Percentiles rank a stretch among this genome's conserved stretches.
These are phyloP conservation scores for Drosophila teissieri DNA, from an alignment of 1,140 invertebrate genomes.

Conservation along the genomic window DNA sequence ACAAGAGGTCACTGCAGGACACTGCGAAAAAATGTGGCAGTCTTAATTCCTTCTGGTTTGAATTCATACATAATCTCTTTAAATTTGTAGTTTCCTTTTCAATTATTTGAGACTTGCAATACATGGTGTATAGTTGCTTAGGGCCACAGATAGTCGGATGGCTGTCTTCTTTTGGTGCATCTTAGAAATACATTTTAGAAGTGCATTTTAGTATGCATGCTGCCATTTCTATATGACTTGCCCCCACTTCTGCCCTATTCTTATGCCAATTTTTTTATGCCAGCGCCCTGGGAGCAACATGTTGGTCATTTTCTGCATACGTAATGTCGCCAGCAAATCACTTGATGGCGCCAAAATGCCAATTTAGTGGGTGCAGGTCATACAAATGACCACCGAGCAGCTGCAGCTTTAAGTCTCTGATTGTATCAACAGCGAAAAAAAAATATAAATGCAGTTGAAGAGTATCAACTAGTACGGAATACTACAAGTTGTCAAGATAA, in stretches of 20 bases:
- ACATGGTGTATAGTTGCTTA: too few species aligned
- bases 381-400: neutral
- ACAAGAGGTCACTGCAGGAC: neutral
- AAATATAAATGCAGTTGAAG: too few species aligned
- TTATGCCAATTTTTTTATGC: slow-evolving; percentile 47
- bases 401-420: neutral
- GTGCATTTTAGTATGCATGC: slow-evolving; percentile 58
- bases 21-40: neutral
- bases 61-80: too few species aligned
- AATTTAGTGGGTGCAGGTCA: slow-evolving; percentile 30
- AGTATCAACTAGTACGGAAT: too few species aligned
- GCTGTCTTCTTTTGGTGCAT: neutral
- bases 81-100: too few species aligned
- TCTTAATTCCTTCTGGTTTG: too few species aligned
- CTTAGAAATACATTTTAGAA: slow-evolving; percentile 41
- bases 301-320: slow-evolving; percentile 58
- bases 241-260: slow-evolving; percentile 1
- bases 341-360: slow-evolving; percentile 45
- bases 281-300: slow-evolving; percentile 43
- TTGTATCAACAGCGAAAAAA: neutral
- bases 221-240: slow-evolving; percentile 48
- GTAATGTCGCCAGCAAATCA: slow-evolving; percentile 48
- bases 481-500: too few species aligned
- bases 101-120: too few species aligned
- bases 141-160: too few species aligned